A percentile compares a stretch with the other conserved stretches of the same genome.
Conservation (phyloP, 2,113 vertebrate genomes). For the Cinclus mexicanus region DNA sequence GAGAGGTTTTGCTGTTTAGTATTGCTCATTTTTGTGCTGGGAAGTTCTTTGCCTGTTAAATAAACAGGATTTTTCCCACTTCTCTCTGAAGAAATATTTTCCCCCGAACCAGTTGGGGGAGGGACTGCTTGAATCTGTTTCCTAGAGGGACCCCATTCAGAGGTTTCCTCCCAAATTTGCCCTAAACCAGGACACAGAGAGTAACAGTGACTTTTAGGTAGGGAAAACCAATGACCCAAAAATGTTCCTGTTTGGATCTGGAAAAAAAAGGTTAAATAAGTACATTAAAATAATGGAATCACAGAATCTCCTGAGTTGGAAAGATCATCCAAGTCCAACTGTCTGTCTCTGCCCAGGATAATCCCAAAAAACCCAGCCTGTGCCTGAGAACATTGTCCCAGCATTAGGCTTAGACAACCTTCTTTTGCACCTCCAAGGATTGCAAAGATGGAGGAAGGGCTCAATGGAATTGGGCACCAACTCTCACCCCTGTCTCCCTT, state of each 20-base stretch:
- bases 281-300: not conserved
- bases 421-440: not conserved
- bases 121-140: too few relatives aligned
- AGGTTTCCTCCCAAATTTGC: too few relatives aligned
- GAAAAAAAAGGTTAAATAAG: not conserved
- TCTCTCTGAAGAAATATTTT: too few relatives aligned
- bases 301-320: not conserved
- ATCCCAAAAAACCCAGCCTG: too few relatives aligned
- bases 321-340: fast-evolving
- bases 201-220: not conserved
- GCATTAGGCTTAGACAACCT: not conserved
- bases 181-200: not conserved
- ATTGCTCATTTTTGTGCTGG: too few relatives aligned
- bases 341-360: not conserved
- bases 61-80: too few relatives aligned
- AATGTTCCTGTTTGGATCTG: not conserved
- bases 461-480: not conserved
- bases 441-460: not conserved
- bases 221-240: not conserved
- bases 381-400: not conserved
- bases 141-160: too few relatives aligned
- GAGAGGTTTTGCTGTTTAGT: too few relatives aligned
- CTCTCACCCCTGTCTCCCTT: not conserved
- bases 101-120: too few relatives aligned
- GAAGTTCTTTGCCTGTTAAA: too few relatives aligned